phyloP scores from a whole-genome alignment of 2,888 invertebrate genomes.

The Cheilosia vulpina region DNA sequence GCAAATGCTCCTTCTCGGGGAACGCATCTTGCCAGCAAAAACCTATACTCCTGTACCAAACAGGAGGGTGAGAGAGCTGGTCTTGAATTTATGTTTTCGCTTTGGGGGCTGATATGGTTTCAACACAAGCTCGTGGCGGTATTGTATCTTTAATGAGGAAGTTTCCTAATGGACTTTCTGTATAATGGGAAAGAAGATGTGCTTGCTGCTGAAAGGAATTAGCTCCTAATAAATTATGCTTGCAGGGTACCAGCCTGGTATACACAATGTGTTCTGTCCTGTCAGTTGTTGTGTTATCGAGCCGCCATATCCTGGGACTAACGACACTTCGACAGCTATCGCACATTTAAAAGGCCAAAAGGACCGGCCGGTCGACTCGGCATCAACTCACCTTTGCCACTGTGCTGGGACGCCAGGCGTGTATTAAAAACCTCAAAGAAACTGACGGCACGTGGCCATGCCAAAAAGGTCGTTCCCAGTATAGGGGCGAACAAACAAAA shows the following conservation, averaged over 20 bases:
- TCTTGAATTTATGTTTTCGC: too few species aligned
- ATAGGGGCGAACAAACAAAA: conserved; percentile 49
- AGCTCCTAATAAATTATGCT: too few species aligned
- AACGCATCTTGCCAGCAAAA: background rate
- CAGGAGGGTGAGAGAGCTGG: too few species aligned
- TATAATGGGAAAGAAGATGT: too few species aligned
- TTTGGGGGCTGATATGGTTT: too few species aligned
- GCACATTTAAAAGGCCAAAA: conserved; percentile 26
- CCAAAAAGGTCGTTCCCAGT: conserved; percentile 14
- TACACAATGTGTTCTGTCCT: too few species aligned
- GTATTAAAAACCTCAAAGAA: conserved; percentile 9
- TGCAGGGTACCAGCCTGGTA: too few species aligned
- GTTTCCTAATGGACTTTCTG: too few species aligned
- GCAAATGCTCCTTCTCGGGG: conserved; percentile 10
- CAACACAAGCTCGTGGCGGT: too few species aligned
- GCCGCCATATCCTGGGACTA: background rate
- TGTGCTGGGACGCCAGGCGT: background rate
- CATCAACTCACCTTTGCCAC: conserved; percentile 10
- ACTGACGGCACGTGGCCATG: conserved; percentile 6
- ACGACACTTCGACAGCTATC: conserved; percentile 2
- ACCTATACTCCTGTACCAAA: background rate
- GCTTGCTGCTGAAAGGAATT: too few species aligned
- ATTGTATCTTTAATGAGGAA: too few species aligned
- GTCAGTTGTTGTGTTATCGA: background rate
- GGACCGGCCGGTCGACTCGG: background rate